phyloP scores from a whole-genome alignment of 1,140 invertebrate species.

The Phenacoccus solenopsis region DNA sequence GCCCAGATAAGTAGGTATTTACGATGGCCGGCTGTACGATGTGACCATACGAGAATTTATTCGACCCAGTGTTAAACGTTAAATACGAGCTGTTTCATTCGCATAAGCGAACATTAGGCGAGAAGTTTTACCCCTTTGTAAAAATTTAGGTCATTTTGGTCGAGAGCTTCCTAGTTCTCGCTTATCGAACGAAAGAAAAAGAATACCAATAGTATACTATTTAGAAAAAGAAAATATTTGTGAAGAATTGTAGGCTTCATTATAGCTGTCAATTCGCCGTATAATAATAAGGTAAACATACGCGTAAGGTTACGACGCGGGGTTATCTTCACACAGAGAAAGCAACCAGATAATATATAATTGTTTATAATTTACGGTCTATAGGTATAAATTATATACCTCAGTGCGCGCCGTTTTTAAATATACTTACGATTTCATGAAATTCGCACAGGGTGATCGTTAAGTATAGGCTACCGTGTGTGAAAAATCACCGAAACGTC shows the following conservation, averaged over 20 bases:
- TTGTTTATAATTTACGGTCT: not conserved
- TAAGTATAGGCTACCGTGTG: not conserved
- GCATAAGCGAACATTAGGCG: too few relatives aligned
- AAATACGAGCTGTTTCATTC: too few relatives aligned
- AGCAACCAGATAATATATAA: not conserved
- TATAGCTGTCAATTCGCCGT: slow-evolving; percentile 1
- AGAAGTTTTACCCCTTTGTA: too few relatives aligned
- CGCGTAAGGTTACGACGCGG: not conserved
- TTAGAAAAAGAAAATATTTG: not conserved
- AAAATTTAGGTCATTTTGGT: too few relatives aligned
- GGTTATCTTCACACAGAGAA: slow-evolving; percentile 1
- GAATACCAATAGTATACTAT: too few relatives aligned
- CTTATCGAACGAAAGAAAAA: not conserved
- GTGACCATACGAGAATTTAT: too few relatives aligned
- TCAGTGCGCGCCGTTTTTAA: not conserved
- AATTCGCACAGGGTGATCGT: not conserved
- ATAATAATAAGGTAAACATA: slow-evolving; percentile 3
- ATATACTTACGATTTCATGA: not conserved
- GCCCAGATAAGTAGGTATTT: not conserved
- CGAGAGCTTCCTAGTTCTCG: not conserved
- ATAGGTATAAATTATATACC: not conserved
- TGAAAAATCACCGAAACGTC: too few relatives aligned
- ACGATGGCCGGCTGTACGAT: too few relatives aligned
- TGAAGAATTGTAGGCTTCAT: not conserved
- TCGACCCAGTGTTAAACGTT: too few relatives aligned